Evolutionary conservation across 2,113 vertebrate genomes (phyloP), one percentile per base, ranked within the genome.

Genomic region (Heterochromis multidens): DNA sequence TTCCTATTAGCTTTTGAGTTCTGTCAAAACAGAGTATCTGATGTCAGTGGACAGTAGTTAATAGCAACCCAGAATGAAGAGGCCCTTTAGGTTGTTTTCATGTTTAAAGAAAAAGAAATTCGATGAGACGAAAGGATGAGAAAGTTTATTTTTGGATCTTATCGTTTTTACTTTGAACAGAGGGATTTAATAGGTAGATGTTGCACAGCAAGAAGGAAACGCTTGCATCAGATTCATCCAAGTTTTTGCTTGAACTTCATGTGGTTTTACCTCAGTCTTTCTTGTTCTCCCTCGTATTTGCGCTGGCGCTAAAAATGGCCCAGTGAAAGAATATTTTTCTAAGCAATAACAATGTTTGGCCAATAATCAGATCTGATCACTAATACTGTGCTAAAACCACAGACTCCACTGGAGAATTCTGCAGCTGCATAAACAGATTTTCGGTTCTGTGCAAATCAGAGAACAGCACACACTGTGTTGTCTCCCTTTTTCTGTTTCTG

Each of bases 1-100:
- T 94, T 92, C 79, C 88, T 74, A 86, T 93, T 88, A 89, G 80
- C 85, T 81, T 58, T 62, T 57, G 82, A 88, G 80, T 85, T 85
- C 86, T 86, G 82, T 93, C 93, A 92, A 93, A 92, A 90, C 86
- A 92, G 76, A 87, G 90, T 85, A 92, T 94, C 90, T 80, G 27
- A 58, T 88, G 74, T 92, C 91, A 31, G 85, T 7, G 35, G 84
- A 90, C 81, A 33, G 43, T 58, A 35, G 13, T 67, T 88, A 86
- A 91, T 58, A 59, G 81, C 43, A 35, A 65, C n/a, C 56, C 46
- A 82, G 78, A 86, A 54, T 74, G 6, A 31, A 85, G 86, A 79
- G 7, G 61, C 70, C 23, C 84, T 85, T 87, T 17, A 27, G 40
- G 40, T 79, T 79, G 65, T 61, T 72, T 74, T 25, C 19, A 23